Evolutionary conservation across 2,113 vertebrate genomes (phyloP), one percentile per base, ranked within the genome.

Genomic region (Cochlearius cochlearius): DNA sequence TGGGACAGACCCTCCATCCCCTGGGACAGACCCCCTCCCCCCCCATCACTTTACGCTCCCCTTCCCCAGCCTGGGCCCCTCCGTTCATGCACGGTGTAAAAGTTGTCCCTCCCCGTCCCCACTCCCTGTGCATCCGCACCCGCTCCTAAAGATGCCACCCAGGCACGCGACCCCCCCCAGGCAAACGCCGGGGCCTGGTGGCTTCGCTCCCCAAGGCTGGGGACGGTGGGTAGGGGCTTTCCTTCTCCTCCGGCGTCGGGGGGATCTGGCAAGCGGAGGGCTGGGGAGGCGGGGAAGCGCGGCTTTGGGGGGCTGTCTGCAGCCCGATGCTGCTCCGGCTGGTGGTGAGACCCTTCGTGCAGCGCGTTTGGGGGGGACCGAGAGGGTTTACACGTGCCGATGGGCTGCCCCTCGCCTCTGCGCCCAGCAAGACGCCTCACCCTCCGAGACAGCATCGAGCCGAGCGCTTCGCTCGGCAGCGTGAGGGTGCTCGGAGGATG

Each of bases 391-490:
- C 1, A 19, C 81, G 74, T 15, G 0, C 0, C 3, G 49, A 8
- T 26, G 78, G 34, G 74, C 82, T 88, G 60, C 56, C 30, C 15
- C 36, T 49, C 26, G 32, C 84, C 69, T 38, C 23, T 8, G 30
- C 9, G 7, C 77, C 68, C 77, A 4, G 53, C 43, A 4, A 79
- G 56, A 11, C 0, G 1, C 74, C 62, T 52, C 22, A 3, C 71
- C 34, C 88, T 53, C 78, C 2, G 32, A 15, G 88, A 11, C 3
- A 22, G 32, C 6, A 3, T 36, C 3, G 3, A 93, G 60, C 1
- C 0, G 55, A 60, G 76, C 2, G 0, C 53, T 73, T 5, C 0
- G 0, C 77, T 62, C 7, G 2, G 83, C 73, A 60, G 47, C 2
- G 1, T 30, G 49, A 69, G 78, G 15, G 45, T 68, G 75, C 75